A percentile compares a stretch with the other conserved stretches of the same genome.
phyloP scores from a whole-genome alignment of 1,140 invertebrate genomes.

The Anoplophora glabripennis region DNA sequence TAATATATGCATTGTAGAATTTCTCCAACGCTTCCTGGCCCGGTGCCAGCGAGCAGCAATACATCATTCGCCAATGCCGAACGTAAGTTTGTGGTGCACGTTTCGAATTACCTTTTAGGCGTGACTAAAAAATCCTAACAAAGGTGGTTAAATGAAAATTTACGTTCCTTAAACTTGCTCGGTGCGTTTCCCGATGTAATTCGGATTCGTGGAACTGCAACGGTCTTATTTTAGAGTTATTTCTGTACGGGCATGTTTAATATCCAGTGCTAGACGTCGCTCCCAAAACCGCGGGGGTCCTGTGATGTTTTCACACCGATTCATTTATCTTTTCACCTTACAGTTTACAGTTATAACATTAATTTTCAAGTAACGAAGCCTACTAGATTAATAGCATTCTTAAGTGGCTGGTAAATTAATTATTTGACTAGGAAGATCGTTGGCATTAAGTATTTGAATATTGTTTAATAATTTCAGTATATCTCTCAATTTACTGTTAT shows the following conservation, averaged over 20 bases:
- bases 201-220: no score
- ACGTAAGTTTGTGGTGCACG: conserved; percentile 1
- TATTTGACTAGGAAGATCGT: no score
- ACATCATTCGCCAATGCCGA: conserved; percentile 8
- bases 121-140: background rate
- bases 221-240: background rate
- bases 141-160: no score
- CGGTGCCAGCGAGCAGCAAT: conserved; percentile 1
- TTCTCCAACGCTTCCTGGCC: conserved; percentile 5
- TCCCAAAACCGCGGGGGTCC: conserved; percentile 23
- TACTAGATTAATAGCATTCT: background rate
- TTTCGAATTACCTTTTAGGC: conserved; percentile 10
- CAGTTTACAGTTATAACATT: conserved; percentile 28
- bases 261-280: conserved; percentile 15
- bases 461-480: no score
- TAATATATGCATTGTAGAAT: conserved; percentile 9
- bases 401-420: no score
- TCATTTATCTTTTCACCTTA: conserved; percentile 27
- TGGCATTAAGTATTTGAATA: no score
- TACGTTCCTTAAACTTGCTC: no score
- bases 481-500: no score
- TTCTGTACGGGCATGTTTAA: conserved; percentile 14
- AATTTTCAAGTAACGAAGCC: conserved; percentile 29
- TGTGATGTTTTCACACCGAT: conserved; percentile 25
- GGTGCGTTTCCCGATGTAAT: no score